A percentile compares a stretch with the other conserved stretches of the same genome.
Conservation (phyloP, 1,140 invertebrate species). For the Aporrectodea caliginosa region DNA sequence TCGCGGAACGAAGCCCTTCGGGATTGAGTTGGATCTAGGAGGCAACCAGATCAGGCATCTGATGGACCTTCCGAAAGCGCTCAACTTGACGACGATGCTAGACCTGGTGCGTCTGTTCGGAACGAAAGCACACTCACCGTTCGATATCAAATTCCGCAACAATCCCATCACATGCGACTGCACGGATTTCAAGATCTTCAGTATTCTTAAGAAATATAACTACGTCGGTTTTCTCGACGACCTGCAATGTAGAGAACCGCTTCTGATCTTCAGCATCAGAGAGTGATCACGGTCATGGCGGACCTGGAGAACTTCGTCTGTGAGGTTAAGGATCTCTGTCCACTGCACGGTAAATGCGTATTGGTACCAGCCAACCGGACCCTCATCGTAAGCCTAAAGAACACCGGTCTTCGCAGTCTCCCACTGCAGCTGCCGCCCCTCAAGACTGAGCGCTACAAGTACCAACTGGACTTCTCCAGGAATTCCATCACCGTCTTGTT, state of each 20-base stretch:
- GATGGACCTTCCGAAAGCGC: background rate
- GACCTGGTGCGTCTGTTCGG: slow-evolving; percentile 8
- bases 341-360: background rate
- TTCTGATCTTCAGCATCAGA: background rate
- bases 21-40: slow-evolving; percentile 1
- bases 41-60: slow-evolving; percentile 8
- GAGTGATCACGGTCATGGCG: background rate
- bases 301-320: background rate
- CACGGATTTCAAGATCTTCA: background rate
- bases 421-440: background rate
- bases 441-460: background rate
- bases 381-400: background rate
- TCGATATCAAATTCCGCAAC: background rate
- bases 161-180: slow-evolving; percentile 14
- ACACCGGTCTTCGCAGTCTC: background rate
- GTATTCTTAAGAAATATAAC: background rate
- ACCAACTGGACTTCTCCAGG: background rate
- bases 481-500: background rate
- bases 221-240: background rate
- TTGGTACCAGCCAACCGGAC: background rate
- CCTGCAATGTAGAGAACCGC: background rate
- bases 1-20: background rate
- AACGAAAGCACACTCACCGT: background rate
- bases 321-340: background rate
- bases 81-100: background rate